A percentile compares a stretch with the other conserved stretches of the same genome.
Evolutionary conservation across 2,888 invertebrate species (phyloP).

Genomic region (Thera obeliscata): DNA sequence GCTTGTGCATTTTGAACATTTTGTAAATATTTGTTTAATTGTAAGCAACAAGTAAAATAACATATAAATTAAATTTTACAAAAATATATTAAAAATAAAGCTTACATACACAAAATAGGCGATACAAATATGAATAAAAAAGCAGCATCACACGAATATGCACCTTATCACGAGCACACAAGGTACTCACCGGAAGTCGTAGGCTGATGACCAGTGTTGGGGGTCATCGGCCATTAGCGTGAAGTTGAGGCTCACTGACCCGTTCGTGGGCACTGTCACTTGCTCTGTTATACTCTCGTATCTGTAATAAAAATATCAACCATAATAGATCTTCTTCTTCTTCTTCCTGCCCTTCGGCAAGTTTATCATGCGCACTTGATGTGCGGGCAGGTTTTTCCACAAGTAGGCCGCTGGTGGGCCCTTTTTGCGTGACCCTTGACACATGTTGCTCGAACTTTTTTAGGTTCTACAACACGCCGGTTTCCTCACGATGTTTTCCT

Average conservation of each 20-base stretch:
- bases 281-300: conserved; percentile 86
- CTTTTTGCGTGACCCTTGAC: too few relatives aligned
- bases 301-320: conserved; percentile 56
- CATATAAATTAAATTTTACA: not conserved
- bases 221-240: conserved; percentile 92
- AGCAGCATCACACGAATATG: conserved; percentile 4
- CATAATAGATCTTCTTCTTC: too few relatives aligned
- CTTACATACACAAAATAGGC: not conserved
- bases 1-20: too few relatives aligned
- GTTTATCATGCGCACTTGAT: too few relatives aligned
- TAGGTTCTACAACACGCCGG: too few relatives aligned
- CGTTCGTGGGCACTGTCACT: conserved; percentile 85
- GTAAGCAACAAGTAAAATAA: too few relatives aligned
- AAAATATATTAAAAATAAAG: conserved; percentile 1
- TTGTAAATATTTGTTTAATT: too few relatives aligned
- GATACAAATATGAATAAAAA: not conserved
- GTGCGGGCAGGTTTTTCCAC: too few relatives aligned
- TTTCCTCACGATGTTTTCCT: too few relatives aligned
- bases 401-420: too few relatives aligned
- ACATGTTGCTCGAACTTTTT: too few relatives aligned
- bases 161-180: conserved; percentile 4
- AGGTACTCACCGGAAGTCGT: conserved; percentile 87
- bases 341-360: too few relatives aligned
- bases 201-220: conserved; percentile 92
- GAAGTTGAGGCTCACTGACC: conserved; percentile 88